Conservation (phyloP, 1,140 invertebrate species). For the Papilio polytes region DNA sequence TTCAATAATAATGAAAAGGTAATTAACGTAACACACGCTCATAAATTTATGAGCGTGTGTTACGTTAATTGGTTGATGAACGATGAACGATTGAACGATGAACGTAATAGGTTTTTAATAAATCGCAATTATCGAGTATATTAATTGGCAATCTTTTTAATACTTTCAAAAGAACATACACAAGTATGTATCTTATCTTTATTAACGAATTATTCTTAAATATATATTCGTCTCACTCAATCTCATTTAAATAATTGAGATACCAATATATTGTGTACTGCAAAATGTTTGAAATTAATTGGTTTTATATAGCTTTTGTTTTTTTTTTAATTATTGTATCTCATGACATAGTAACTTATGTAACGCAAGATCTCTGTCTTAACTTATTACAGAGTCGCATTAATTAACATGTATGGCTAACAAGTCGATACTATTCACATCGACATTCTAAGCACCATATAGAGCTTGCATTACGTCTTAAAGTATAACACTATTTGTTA, state of each 20-base stretch:
- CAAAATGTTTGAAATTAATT: no score
- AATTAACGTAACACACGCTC: neutral
- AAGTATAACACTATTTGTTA: neutral
- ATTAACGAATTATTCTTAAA: no score
- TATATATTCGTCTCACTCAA: no score
- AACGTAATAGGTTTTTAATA: neutral
- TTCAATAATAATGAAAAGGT: neutral
- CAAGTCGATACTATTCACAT: constrained; percentile 16
- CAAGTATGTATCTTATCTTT: no score
- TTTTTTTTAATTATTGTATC: neutral
- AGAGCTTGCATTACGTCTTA: neutral
- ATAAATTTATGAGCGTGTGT: neutral
- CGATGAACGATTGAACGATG: no score
- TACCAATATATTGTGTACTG: no score
- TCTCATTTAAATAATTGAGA: no score
- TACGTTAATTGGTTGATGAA: no score
- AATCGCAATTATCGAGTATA: neutral
- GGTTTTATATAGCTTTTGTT: neutral
- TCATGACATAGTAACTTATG: neutral
- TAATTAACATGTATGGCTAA: constrained; percentile 13
- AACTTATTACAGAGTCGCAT: neutral
- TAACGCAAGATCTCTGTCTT: neutral
- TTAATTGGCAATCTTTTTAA: neutral
- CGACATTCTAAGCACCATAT: constrained; percentile 41
- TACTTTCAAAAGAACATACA: neutral